These are phyloP conservation scores for Ladona fulva DNA, from an alignment of 1,140 invertebrate species.

Conservation along the genomic window DNA sequence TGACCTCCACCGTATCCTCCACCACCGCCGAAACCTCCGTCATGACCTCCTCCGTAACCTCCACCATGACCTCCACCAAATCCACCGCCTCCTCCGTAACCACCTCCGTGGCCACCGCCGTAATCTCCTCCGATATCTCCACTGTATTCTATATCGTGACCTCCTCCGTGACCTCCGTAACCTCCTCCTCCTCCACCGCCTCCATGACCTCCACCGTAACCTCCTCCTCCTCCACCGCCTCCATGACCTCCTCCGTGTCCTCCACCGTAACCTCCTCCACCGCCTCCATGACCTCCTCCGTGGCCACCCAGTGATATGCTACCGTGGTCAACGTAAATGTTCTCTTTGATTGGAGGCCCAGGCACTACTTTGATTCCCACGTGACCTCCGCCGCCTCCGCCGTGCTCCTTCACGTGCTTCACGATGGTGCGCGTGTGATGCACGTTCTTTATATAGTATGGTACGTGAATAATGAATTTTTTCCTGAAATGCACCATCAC, in stretches of 20 bases:
- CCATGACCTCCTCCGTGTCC: no score
- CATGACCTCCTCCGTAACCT: no score
- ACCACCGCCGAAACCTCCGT: no score
- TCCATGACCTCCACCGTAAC: neutral
- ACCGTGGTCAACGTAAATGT: neutral
- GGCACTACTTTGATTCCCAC: neutral
- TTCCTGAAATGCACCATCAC: conserved; percentile 38
- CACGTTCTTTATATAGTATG: conserved; percentile 49
- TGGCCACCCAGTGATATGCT: no score
- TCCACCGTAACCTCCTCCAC: neutral
- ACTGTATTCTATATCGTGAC: neutral
- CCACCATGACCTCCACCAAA: no score
- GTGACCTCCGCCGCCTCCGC: neutral
- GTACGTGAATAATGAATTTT: conserved; percentile 51
- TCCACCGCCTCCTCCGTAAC: neutral
- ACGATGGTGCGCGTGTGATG: conserved; percentile 55
- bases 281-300: neutral
- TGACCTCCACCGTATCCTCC: no score
- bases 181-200: neutral
- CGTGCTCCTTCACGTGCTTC: conserved; percentile 33
- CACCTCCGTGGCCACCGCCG: no score
- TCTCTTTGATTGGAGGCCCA: neutral
- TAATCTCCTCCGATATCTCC: neutral
- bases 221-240: no score
- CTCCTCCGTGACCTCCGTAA: neutral